A percentile compares a stretch with the other conserved stretches of the same genome.
Evolutionary conservation across 2,888 invertebrate genomes (phyloP).

Genomic region (Pachliopta kotzebuea): DNA sequence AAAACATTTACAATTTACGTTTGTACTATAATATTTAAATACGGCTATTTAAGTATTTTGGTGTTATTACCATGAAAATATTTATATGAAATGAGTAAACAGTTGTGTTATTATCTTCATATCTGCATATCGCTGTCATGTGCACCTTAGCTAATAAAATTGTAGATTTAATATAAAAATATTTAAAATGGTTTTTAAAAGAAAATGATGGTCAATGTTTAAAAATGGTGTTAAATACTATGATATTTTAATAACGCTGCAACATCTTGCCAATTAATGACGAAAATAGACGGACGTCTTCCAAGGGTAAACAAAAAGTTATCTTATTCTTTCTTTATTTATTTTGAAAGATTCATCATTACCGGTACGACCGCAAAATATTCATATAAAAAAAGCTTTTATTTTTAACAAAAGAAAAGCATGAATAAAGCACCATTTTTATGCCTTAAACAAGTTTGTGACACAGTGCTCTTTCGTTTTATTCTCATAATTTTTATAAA

Average conservation of each 20-base stretch:
- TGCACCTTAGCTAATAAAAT: no score
- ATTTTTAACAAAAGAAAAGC: not conserved
- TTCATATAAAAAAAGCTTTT: constrained; percentile 1
- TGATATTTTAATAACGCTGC: not conserved
- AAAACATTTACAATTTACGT: no score
- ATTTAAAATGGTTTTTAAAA: no score
- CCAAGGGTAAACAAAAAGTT: not conserved
- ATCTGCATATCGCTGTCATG: no score
- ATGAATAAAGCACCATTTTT: not conserved
- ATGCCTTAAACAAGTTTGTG: not conserved
- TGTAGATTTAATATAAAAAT: no score
- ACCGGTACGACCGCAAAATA: not conserved
- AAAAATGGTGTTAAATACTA: not conserved
- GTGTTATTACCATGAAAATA: no score
- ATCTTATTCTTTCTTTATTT: not conserved
- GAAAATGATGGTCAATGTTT: not conserved
- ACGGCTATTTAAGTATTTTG: no score
- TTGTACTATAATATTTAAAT: no score
- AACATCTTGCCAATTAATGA: not conserved
- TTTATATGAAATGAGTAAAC: no score
- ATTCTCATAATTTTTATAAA: not conserved
- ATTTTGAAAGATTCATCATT: not conserved
- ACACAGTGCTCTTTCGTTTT: not conserved
- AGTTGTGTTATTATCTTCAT: no score
- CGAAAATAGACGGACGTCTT: not conserved